Base-by-base conservation (phyloP, 92 coral and sea anemone genomes). In the Porites cylindrica region DNA sequence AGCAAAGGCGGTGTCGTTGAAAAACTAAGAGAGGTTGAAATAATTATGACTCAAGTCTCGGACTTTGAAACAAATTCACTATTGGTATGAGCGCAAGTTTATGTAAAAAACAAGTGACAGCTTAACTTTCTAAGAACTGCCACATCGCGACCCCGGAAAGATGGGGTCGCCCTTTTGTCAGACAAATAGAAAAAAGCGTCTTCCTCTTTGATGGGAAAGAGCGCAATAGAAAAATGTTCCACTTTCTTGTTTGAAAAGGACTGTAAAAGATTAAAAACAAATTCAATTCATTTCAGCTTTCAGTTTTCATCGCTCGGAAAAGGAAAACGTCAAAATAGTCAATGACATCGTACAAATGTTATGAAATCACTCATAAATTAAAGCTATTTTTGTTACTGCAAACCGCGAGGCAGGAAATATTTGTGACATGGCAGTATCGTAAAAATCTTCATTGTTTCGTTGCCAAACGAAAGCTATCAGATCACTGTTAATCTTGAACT, bases 291-390 rank as follows among this genome's bases (percentile, higher is more conserved):
- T 19, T 58, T 8, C 3, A 63, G 66, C 47, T n/a, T 70, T 70
- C 20, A 19, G 13, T 38, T 11, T 74, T 83, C 81, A 43, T 63
- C 81, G 80, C 1, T 19, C 50, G 66, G 24, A 51, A 81, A 51
- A 83, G 75, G 29, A 59, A 73, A 47, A 72, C 81, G 50, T n/a
- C 23, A 75, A 59, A 83, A 80, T 83, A 4, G 81, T 64, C 61
- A 73, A 74, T 74, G 80, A 72, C 66, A 83, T 83, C 64, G 23
- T 72, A 38, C 6, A 38, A 71, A 58, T 72, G 79, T 72, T 63
- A 62, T 75, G 80, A 83, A 83, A 83, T 83, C 80, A 83, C 61
- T 83, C 87, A 83, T 83, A 83, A 83, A 74, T 83, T 83, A 73
- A 75, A 75, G 87, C 81, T 75, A 73, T 83, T 83, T 83, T 83